Conservation (phyloP, 2,797 vertebrate genomes). For the Cryptoblepharus egeriae region DNA sequence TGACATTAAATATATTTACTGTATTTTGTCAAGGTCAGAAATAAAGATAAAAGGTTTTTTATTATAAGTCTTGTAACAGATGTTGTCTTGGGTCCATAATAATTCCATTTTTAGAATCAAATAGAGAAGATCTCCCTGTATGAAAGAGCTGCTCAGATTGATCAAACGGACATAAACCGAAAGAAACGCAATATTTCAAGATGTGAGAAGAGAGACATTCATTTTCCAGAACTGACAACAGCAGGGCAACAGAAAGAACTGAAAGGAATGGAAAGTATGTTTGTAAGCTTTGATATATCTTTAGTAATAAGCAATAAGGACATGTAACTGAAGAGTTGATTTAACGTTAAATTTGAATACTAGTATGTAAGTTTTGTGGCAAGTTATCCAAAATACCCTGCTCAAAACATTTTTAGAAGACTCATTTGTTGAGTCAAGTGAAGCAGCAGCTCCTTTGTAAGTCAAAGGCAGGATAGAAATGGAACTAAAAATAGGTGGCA, state of each 20-base stretch:
- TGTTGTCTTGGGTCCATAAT: slow-evolving; percentile 27
- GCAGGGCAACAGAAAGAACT: slow-evolving; percentile 74
- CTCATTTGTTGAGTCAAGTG: slow-evolving; percentile 1
- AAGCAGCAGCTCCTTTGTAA: slow-evolving; percentile 2
- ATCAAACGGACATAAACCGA: slow-evolving; percentile 64
- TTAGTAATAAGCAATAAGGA: not conserved
- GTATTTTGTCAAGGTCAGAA: slow-evolving; percentile 27
- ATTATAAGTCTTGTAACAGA: slow-evolving; percentile 2
- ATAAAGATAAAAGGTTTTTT: not conserved
- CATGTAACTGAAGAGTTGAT: not conserved
- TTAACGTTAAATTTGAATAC: not conserved
- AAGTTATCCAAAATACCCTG: not conserved
- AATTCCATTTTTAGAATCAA: slow-evolving; percentile 60
- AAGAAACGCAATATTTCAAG: slow-evolving; percentile 68
- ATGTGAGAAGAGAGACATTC: slow-evolving; percentile 65
- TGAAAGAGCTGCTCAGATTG: slow-evolving; percentile 60
- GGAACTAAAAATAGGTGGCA: not conserved
- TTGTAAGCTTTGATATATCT: not conserved
- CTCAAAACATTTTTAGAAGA: not conserved
- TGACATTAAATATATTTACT: slow-evolving; percentile 27
- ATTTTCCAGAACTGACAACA: slow-evolving; percentile 70
- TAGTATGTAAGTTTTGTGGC: not conserved
- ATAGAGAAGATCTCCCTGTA: slow-evolving; percentile 55
- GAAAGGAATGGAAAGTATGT: slow-evolving; percentile 68
- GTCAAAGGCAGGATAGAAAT: not conserved